Percentiles rank a stretch among this genome's conserved stretches.
These are phyloP conservation scores for Ricordea florida DNA, from an alignment of 92 coral and sea anemone species.

Conservation along the genomic window DNA sequence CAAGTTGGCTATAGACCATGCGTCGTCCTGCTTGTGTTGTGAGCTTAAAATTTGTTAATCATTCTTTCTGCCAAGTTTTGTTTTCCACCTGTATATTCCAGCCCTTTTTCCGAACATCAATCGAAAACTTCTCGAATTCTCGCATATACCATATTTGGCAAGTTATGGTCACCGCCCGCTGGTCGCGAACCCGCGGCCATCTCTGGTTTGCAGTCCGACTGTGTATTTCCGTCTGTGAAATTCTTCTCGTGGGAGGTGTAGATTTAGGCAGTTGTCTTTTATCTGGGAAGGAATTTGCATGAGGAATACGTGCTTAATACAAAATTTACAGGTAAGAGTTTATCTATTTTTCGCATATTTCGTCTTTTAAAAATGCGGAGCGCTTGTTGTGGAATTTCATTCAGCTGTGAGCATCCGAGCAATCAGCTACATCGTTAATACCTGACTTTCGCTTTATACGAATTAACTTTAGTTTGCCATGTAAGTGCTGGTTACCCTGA, in stretches of 20 bases:
- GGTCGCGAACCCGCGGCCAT: conserved; percentile 30
- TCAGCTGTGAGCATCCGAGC: neutral
- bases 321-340: conserved; percentile 19
- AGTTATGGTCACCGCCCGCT: neutral
- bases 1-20: too few species aligned
- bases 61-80: too few species aligned
- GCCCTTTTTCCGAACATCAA: neutral
- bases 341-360: neutral
- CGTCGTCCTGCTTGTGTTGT: too few species aligned
- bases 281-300: conserved; percentile 8
- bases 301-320: neutral
- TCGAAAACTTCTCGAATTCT: neutral
- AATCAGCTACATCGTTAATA: too few species aligned
- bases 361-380: neutral
- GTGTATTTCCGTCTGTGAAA: conserved; percentile 37
- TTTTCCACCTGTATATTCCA: too few species aligned
- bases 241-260: conserved; percentile 45
- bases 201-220: neutral
- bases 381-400: conserved; percentile 17
- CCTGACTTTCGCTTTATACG: too few species aligned
- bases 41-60: too few species aligned
- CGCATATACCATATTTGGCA: conserved; percentile 38
- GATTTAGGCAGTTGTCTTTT: neutral
- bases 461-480: too few species aligned
- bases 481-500: too few species aligned